phyloP scores from a whole-genome alignment of 2,113 vertebrate species.

The Brachyhypopomus gauderio region DNA sequence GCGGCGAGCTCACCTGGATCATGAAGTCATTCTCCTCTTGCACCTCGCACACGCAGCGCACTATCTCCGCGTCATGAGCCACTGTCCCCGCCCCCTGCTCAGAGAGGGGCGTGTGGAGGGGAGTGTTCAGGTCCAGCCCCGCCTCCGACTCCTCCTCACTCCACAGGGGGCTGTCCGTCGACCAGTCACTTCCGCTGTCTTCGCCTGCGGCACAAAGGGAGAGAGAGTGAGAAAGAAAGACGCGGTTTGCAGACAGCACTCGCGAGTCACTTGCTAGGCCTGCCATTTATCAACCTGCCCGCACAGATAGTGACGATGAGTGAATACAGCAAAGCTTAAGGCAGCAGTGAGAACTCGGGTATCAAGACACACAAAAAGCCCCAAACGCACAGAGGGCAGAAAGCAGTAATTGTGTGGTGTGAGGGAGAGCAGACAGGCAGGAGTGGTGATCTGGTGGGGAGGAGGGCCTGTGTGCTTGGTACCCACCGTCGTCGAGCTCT shows the following conservation, averaged over 20 bases:
- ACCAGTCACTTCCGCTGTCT: slow-evolving; percentile 88
- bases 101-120: slow-evolving; percentile 79
- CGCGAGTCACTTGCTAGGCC: background rate
- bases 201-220: slow-evolving; percentile 75
- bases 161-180: slow-evolving; percentile 88
- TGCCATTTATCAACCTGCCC: background rate
- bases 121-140: slow-evolving; percentile 80
- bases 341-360: background rate
- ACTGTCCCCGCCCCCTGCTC: slow-evolving; percentile 77
- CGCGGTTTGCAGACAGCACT: no score
- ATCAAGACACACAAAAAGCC: slow-evolving; percentile 5
- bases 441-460: slow-evolving; percentile 12
- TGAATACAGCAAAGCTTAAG: background rate
- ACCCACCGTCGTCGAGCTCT: slow-evolving; percentile 67
- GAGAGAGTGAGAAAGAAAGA: slow-evolving; percentile 27
- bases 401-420: background rate
- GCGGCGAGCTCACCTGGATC: slow-evolving; percentile 85
- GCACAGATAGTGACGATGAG: background rate
- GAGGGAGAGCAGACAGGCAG: slow-evolving; percentile 1
- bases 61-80: slow-evolving; percentile 83
- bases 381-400: background rate
- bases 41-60: slow-evolving; percentile 93
- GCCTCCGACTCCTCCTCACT: slow-evolving; percentile 86
- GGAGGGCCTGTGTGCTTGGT: slow-evolving; percentile 30
- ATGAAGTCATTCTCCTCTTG: slow-evolving; percentile 98